These are phyloP conservation scores for Morpho deidamia DNA, from an alignment of 2,888 invertebrate genomes.

Conservation along the genomic window DNA sequence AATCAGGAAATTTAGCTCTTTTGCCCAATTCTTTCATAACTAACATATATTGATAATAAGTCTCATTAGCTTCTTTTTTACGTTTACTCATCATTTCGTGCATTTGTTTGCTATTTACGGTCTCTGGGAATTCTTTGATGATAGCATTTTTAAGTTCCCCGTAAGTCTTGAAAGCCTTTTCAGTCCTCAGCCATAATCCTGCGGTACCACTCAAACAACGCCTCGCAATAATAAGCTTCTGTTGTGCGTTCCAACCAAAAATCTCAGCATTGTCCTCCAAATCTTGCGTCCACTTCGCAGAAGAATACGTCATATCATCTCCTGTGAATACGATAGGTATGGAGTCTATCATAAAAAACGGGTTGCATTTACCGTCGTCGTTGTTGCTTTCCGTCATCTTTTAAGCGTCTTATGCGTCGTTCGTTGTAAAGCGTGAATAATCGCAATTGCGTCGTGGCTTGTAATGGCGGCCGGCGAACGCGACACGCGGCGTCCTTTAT, in stretches of 20 bases:
- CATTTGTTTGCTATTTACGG: neutral
- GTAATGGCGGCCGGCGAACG: too few species aligned
- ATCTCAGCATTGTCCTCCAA: constrained; percentile 28
- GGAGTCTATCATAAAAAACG: too few species aligned
- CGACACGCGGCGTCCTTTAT: too few species aligned
- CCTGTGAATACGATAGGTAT: neutral
- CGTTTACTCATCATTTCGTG: neutral
- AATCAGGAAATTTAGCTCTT: neutral
- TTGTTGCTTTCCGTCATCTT: too few species aligned
- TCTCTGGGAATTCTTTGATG: neutral
- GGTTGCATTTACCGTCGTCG: too few species aligned
- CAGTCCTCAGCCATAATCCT: neutral
- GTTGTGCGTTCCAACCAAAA: constrained; percentile 21
- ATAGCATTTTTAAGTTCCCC: neutral
- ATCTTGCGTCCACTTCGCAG: constrained; percentile 22
- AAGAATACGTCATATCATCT: constrained; percentile 13
- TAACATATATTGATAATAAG: neutral
- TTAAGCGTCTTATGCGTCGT: too few species aligned
- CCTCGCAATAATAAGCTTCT: constrained; percentile 26
- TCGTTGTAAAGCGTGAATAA: too few species aligned
- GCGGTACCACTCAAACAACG: constrained; percentile 8
- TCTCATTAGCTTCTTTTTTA: neutral
- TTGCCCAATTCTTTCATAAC: neutral
- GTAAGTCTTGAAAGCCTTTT: neutral
- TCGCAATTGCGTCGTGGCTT: too few species aligned